Conservation (phyloP, 1,140 invertebrate species). For the Mercenaria mercenaria region DNA sequence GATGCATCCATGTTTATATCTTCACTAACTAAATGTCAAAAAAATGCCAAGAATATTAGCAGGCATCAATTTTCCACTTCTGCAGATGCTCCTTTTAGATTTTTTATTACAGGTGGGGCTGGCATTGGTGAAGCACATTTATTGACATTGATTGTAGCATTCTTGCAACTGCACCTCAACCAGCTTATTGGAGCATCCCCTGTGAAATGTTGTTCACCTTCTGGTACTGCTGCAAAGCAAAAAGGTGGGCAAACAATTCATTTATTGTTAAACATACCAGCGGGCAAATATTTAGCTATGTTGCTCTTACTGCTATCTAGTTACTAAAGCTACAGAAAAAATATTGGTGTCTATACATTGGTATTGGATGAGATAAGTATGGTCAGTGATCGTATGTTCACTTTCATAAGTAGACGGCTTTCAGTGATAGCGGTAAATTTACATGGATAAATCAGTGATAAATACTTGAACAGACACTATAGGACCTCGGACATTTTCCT, state of each 20-base stretch:
- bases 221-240: neutral
- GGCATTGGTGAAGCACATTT: conserved; percentile 12
- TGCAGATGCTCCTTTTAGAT: neutral
- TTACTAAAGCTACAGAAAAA: neutral
- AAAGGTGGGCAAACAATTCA: neutral
- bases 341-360: conserved; percentile 13
- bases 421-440: neutral
- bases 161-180: neutral
- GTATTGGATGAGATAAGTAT: conserved; percentile 31
- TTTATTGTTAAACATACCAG: conserved; percentile 20
- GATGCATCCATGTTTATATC: neutral
- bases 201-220: conserved; percentile 17
- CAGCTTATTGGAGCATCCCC: neutral
- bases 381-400: conserved; percentile 28
- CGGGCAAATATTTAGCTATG: conserved; percentile 11
- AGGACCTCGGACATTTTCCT: too few species aligned
- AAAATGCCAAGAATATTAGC: neutral
- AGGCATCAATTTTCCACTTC: neutral
- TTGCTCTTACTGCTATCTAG: conserved; percentile 11
- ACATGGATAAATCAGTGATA: too few species aligned
- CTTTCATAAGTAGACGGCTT: conserved; percentile 13
- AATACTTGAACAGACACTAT: too few species aligned
- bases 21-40: neutral
- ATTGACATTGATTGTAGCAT: neutral
- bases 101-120: conserved; percentile 31